Conservation (phyloP, 2,888 invertebrate species). For the Saturnia pavonia region DNA sequence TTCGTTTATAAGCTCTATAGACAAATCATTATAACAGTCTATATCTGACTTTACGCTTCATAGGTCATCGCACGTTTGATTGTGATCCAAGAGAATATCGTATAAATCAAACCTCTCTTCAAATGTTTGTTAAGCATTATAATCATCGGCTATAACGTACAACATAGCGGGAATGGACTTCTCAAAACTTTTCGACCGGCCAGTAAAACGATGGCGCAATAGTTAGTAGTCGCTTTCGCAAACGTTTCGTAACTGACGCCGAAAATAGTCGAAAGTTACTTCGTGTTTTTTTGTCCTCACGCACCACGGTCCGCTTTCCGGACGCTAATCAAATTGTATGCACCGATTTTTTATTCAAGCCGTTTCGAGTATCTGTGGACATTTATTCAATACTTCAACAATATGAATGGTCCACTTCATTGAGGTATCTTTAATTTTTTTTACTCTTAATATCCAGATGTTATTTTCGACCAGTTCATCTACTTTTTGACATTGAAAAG, state of each 20-base stretch:
- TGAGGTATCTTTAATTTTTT: neutral
- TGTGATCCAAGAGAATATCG: neutral
- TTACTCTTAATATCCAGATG: neutral
- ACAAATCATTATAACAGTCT: neutral
- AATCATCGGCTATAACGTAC: neutral
- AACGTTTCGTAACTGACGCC: constrained; percentile 67
- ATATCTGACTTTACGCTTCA: neutral
- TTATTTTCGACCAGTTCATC: neutral
- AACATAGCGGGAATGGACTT: constrained; percentile 26
- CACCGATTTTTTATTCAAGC: constrained; percentile 12
- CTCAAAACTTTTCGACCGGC: constrained; percentile 41
- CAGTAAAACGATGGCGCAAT: constrained; percentile 52
- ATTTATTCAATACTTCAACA: neutral
- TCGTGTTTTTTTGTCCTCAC: constrained; percentile 55
- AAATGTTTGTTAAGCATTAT: neutral
- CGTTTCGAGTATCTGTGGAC: neutral
- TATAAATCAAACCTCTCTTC: neutral
- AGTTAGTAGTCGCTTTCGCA: constrained; percentile 61
- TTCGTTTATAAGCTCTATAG: neutral
- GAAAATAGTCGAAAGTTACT: constrained; percentile 73
- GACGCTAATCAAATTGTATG: constrained; percentile 18
- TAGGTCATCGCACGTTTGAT: neutral
- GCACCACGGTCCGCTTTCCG: constrained; percentile 42
- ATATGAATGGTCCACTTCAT: neutral
- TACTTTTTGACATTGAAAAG: neutral